Percentiles rank a stretch among this genome's conserved stretches.
phyloP scores from a whole-genome alignment of 1,140 invertebrate species.

The Pantala flavescens region DNA sequence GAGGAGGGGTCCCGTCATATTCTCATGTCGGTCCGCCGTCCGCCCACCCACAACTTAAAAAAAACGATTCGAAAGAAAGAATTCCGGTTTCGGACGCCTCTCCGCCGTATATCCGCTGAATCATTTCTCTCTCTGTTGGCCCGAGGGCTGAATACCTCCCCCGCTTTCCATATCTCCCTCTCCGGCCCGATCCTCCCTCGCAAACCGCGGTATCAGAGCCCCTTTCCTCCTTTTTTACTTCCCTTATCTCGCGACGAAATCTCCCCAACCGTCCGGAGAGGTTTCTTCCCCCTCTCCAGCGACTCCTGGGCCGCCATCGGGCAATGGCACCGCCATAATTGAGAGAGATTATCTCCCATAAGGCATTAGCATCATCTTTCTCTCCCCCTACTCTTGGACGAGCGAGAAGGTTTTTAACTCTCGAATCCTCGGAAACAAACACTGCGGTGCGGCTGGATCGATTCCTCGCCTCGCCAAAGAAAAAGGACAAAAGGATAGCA shows the following conservation, averaged over 20 bases:
- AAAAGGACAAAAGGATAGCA: too few species aligned
- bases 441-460: too few species aligned
- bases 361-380: conserved; percentile 1
- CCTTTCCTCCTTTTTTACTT: neutral
- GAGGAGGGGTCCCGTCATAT: neutral
- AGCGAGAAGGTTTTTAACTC: too few species aligned
- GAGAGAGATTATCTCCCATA: neutral
- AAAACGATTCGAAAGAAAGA: neutral
- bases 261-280: neutral
- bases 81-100: neutral
- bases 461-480: too few species aligned
- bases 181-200: neutral
- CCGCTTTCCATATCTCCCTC: neutral
- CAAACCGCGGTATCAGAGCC: neutral
- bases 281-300: neutral
- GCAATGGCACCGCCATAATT: conserved; percentile 1
- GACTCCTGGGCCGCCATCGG: neutral
- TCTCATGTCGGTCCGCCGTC: neutral
- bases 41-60: neutral
- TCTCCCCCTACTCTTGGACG: neutral
- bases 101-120: neutral
- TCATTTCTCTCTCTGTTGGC: neutral
- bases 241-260: neutral
- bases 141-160: neutral
- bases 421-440: too few species aligned